Percentiles rank a stretch among this genome's conserved stretches.
Evolutionary conservation across 2,113 vertebrate species (phyloP).

Genomic region (Crypturellus undulatus): DNA sequence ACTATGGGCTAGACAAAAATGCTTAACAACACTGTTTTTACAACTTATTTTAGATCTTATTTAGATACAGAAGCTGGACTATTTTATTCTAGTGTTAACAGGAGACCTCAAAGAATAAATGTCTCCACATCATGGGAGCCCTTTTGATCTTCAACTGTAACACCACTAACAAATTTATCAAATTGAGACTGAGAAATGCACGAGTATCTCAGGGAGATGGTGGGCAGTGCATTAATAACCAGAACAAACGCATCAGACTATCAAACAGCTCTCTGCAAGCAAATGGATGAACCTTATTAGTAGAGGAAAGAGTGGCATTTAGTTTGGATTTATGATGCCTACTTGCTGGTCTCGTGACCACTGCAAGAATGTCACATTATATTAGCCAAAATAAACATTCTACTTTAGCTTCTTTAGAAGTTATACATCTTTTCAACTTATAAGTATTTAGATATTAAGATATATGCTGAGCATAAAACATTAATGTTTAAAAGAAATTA

Average conservation of each 20-base stretch:
- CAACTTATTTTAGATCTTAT: not conserved
- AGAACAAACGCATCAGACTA: not conserved
- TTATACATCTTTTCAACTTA: not conserved
- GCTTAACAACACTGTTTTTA: not conserved
- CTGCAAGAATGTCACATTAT: not conserved
- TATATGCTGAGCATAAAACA: not conserved
- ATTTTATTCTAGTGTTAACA: not conserved
- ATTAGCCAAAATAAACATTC: rapidly evolving
- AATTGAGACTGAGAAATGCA: not conserved
- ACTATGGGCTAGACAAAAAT: rapidly evolving
- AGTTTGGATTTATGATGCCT: not conserved
- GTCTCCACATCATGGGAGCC: rapidly evolving
- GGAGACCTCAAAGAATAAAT: not conserved
- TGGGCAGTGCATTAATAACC: not conserved
- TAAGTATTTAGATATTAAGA: not conserved
- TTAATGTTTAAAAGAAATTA: not conserved
- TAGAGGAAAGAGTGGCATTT: not conserved
- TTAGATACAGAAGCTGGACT: not conserved
- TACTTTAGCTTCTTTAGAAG: not conserved
- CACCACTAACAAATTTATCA: not conserved
- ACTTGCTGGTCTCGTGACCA: not conserved
- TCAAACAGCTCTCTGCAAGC: not conserved
- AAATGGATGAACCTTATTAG: not conserved
- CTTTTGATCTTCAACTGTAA: not conserved
- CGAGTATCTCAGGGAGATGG: not conserved